Evolutionary conservation across 2,888 invertebrate species (phyloP), one percentile per base, ranked within the genome.

Genomic region (Melolontha melolontha): DNA sequence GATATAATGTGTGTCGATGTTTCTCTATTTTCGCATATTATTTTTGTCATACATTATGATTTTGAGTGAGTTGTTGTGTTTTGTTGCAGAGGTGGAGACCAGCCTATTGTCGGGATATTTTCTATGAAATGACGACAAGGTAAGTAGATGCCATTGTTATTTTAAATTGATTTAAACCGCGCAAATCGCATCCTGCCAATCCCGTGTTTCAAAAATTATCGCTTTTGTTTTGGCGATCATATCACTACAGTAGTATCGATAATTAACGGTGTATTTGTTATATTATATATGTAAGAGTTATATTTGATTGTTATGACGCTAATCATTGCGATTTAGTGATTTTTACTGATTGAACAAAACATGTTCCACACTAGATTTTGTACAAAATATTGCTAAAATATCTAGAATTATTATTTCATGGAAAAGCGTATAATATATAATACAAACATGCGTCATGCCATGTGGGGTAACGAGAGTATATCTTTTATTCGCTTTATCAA

Each of bases 71-170:
- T 29, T 22, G 66, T 51, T 67, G 66, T 67, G 69, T 74, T 73
- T 68, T 76, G 71, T 77, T 77, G 62, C 77, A 78, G 78, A 76
- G 75, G 75, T 77, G 73, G 75, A 71, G 73, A 44, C 71, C 73
- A 70, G 66, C 72, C 67, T 71, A 69, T 70, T 71, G 71, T 71
- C 70, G 71, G 67, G 71, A 68, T 68, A 64, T 73, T 70, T 71
- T 77, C 71, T 73, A 77, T 78, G 80, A 75, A 75, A 79, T 81
- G 80, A 78, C 75, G 74, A 75, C 78, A 73, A 76, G 80, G 81
- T 81, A 73, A 79, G 81, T 78, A 14, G 29, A 6, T 22, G 22
- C 22, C 22, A 22, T 22, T 22, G 22, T 22, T 22, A 22, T 42
- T 67, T 72, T 68, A 64, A 52, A 6, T 57, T 57, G n/a, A 12